Evolutionary conservation across 2,113 vertebrate species (phyloP), one percentile per base, ranked within the genome.

Genomic region (Manacus vitellinus): DNA sequence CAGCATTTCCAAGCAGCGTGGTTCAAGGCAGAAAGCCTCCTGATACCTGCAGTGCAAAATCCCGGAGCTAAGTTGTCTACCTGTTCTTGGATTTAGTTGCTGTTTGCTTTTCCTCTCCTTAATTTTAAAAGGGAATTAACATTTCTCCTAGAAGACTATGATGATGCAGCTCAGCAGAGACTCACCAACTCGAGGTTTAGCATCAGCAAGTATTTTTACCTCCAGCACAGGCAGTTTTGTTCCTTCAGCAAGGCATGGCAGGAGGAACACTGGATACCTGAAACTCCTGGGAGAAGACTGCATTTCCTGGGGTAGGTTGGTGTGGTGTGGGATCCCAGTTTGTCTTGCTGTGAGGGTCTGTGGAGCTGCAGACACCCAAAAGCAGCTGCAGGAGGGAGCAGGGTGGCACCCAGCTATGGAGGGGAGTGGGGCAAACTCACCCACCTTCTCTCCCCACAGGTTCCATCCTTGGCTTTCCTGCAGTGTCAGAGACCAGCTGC

Each of bases 181-280:
- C 49, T 81, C 31, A 71, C 35, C 54, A 84, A 1, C 55, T 10
- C 0, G 1, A 81, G 47, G 35, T 19, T 86, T 43, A 54, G 13
- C 49, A 74, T 39, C 68, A 80, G 65, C 44, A 59, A 10, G 75
- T 78, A 27, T 47, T 94, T 68, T 41, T 78, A 78, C 39, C 25
- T 78, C 39, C 2, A 6, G 80, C 10, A 6, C 46, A 68, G 61
- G 54, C 71, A 79, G 35, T 39, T 87, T 54, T 54, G 30, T 73
- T 58, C 35, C 54, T 51, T 25, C 87, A 63, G 19, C 0, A 1
- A 73, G 59, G 27, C 0, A 0, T 18, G 1, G n/a, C n/a, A 49
- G 59, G 66, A 72, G 5, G 47, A 75, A 23, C 62, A 17, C 19
- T 0, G 6, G 31, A 28, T 9, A 17, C 15, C 56, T 55, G 62